A percentile compares a stretch with the other conserved stretches of the same genome.
Evolutionary conservation across 2,888 invertebrate species (phyloP).

Genomic region (Chironomus tentans): DNA sequence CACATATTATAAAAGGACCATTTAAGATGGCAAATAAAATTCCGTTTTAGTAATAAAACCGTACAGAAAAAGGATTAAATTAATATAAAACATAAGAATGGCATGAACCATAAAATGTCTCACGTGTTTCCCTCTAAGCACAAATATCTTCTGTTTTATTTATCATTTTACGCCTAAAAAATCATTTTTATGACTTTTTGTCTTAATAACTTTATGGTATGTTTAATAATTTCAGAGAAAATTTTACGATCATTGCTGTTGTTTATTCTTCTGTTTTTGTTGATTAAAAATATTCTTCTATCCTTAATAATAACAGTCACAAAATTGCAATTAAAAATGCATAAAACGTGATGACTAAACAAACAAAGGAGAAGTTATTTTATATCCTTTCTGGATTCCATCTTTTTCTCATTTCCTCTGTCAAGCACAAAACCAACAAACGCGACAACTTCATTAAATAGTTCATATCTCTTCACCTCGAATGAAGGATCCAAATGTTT

Average conservation of each 20-base stretch:
- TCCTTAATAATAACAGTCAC: conserved; percentile 8
- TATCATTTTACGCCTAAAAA: conserved; percentile 5
- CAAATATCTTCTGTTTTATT: neutral
- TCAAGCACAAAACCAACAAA: neutral
- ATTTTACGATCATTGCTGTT: conserved; percentile 8
- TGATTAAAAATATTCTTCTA: conserved; percentile 15
- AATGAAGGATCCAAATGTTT: neutral
- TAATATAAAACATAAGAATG: neutral
- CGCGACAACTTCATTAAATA: conserved; percentile 21
- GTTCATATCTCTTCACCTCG: conserved; percentile 2
- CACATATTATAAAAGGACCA: no score
- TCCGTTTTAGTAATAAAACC: no score
- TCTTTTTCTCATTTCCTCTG: neutral
- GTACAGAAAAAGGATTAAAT: neutral
- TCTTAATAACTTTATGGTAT: conserved; percentile 5
- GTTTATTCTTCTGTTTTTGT: neutral
- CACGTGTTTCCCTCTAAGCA: neutral
- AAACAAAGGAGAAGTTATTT: neutral
- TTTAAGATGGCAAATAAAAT: no score
- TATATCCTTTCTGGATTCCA: neutral
- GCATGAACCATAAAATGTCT: neutral
- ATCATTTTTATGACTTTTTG: conserved; percentile 5
- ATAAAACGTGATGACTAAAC: conserved; percentile 1
- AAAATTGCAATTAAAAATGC: conserved; percentile 26
- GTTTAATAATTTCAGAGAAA: neutral